Percentiles rank a stretch among this genome's conserved stretches.
Conservation (phyloP, 2,113 vertebrate genomes). For the Varanus komodoensis region DNA sequence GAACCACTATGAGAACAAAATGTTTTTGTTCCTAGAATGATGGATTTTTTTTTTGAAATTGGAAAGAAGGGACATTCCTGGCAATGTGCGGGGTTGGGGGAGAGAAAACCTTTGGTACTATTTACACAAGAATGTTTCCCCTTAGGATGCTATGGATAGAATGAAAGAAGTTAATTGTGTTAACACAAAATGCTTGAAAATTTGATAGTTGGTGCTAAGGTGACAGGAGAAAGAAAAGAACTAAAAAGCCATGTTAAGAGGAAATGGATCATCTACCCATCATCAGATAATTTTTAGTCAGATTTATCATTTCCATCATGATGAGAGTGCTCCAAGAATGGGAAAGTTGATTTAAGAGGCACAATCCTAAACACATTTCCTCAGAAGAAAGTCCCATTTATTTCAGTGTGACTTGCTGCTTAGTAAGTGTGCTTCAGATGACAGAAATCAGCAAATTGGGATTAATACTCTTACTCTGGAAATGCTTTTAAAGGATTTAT, state of each 20-base stretch:
- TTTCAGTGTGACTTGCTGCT: slow-evolving; percentile 11
- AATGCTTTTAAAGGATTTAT: background rate
- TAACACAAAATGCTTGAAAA: background rate
- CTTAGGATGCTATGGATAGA: background rate
- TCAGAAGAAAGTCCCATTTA: background rate
- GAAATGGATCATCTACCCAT: background rate
- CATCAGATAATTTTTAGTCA: background rate
- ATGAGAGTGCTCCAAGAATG: background rate
- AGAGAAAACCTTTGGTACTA: background rate
- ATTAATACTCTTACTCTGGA: background rate
- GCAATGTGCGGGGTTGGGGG: background rate
- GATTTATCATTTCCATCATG: background rate
- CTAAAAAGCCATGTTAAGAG: background rate
- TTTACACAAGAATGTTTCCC: background rate
- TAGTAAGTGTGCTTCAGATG: background rate
- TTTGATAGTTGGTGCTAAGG: too few species aligned
- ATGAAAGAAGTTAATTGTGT: background rate
- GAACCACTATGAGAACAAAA: background rate
- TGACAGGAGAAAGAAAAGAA: too few species aligned
- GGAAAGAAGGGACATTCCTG: background rate
- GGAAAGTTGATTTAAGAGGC: background rate
- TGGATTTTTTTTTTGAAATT: background rate
- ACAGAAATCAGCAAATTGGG: background rate
- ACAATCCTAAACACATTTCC: background rate
- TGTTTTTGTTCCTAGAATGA: background rate